These are phyloP conservation scores for Channa maculata DNA, from an alignment of 2,113 vertebrate species.

Conservation along the genomic window DNA sequence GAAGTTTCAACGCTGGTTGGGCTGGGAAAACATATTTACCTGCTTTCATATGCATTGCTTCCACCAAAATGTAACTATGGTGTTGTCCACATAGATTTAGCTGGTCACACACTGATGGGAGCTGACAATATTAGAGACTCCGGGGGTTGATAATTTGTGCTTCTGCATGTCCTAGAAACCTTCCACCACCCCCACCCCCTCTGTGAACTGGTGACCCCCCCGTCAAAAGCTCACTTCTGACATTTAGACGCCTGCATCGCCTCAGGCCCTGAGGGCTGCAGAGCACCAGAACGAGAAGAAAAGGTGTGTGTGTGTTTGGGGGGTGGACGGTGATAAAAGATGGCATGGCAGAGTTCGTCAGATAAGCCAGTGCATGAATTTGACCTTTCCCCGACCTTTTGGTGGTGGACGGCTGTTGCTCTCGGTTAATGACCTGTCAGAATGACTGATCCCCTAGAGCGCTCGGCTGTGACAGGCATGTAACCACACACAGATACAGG, in stretches of 20 bases:
- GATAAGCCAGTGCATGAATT: conserved; percentile 24
- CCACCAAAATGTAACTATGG: no score
- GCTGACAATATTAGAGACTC: no score
- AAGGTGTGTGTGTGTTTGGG: not conserved
- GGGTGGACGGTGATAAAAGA: not conserved
- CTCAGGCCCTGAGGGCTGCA: not conserved
- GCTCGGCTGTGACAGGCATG: conserved; percentile 17
- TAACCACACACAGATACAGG: conserved; percentile 16
- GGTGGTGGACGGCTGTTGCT: conserved; percentile 22
- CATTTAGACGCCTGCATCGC: not conserved
- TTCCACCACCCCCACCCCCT: no score
- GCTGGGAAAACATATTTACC: no score
- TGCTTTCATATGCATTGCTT: no score
- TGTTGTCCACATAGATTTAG: no score
- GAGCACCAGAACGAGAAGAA: not conserved
- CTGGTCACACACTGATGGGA: no score
- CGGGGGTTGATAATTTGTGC: not conserved
- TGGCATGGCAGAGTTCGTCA: not conserved
- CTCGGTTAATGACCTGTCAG: conserved; percentile 68
- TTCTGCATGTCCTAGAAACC: not conserved
- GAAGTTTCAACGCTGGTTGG: no score
- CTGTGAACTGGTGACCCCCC: conserved; percentile 4
- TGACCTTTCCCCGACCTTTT: conserved; percentile 69
- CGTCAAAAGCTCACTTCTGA: not conserved
- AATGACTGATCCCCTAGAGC: conserved; percentile 51